Evolutionary conservation across 2,797 vertebrate genomes (phyloP).

Genomic region (Delichon dasypus): DNA sequence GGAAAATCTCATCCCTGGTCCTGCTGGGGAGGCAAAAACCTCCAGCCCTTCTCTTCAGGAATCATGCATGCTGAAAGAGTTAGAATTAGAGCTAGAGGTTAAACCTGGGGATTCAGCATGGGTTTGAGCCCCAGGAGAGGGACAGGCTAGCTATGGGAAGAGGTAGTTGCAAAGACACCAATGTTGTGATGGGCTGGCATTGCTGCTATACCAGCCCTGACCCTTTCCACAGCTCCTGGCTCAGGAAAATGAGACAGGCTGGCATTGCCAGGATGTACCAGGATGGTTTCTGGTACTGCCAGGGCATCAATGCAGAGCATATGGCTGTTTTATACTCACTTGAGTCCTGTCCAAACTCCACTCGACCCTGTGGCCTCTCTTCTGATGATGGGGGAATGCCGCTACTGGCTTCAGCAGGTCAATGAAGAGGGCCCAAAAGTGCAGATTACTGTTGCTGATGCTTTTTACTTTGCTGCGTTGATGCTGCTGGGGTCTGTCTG

Average conservation of each 20-base stretch:
- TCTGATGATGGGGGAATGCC: not conserved
- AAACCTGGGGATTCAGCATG: not conserved
- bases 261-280: not conserved
- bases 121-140: not conserved
- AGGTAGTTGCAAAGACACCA: not conserved
- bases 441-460: not conserved
- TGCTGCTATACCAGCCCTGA: not conserved
- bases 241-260: not conserved
- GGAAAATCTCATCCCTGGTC: not conserved
- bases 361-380: not conserved
- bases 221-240: not conserved
- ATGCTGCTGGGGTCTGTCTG: not conserved
- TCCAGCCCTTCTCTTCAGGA: not conserved
- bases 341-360: not conserved
- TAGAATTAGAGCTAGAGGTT: not conserved
- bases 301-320: not conserved
- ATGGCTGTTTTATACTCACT: not conserved
- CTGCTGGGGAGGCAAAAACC: not conserved
- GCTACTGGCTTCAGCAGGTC: not conserved
- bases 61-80: not conserved
- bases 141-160: not conserved
- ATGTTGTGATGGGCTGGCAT: not conserved
- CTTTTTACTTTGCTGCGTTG: not conserved
- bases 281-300: not conserved
- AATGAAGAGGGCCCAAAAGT: not conserved